Percentiles rank a stretch among this genome's conserved stretches.
Conservation (phyloP, 2,113 vertebrate genomes). For the Lucifuga dentata region DNA sequence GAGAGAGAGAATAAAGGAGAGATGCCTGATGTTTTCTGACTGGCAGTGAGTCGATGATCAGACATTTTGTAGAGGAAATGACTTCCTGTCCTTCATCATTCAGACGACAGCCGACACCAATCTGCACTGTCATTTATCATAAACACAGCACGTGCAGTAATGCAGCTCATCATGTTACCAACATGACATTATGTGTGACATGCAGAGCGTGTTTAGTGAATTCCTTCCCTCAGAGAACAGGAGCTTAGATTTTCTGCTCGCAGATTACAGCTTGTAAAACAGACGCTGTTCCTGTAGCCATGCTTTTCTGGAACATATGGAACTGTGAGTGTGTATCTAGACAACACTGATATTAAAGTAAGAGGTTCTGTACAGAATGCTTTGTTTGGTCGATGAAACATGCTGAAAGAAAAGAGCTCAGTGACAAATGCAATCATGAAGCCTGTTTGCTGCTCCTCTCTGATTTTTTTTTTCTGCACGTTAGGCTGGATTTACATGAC, state of each 20-base stretch:
- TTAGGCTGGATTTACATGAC: too few relatives aligned
- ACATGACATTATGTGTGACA: conserved; percentile 66
- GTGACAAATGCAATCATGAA: conserved; percentile 14
- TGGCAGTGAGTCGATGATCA: conserved; percentile 38
- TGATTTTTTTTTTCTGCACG: too few relatives aligned
- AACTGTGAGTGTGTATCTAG: not conserved
- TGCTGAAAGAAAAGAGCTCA: not conserved
- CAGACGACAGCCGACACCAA: conserved; percentile 14
- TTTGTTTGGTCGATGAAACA: not conserved
- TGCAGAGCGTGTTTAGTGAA: too few relatives aligned
- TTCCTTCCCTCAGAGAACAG: not conserved
- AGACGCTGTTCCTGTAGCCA: conserved; percentile 32
- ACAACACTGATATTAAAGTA: conserved; percentile 18
- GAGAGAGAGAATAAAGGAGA: too few relatives aligned
- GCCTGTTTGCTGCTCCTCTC: too few relatives aligned
- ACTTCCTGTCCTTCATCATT: conserved; percentile 60
- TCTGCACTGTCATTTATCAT: conserved; percentile 55
- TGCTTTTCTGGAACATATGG: not conserved
- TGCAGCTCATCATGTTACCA: conserved; percentile 54
- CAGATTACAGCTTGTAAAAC: conserved; percentile 50
- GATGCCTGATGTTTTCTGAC: conserved; percentile 5
- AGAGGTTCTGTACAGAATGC: conserved; percentile 9
- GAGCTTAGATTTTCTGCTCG: conserved; percentile 1
- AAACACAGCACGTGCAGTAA: conserved; percentile 32
- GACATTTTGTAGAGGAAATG: conserved; percentile 25